Conservation (phyloP, 1,140 invertebrate species). For the Druon quercuslanigerum region DNA sequence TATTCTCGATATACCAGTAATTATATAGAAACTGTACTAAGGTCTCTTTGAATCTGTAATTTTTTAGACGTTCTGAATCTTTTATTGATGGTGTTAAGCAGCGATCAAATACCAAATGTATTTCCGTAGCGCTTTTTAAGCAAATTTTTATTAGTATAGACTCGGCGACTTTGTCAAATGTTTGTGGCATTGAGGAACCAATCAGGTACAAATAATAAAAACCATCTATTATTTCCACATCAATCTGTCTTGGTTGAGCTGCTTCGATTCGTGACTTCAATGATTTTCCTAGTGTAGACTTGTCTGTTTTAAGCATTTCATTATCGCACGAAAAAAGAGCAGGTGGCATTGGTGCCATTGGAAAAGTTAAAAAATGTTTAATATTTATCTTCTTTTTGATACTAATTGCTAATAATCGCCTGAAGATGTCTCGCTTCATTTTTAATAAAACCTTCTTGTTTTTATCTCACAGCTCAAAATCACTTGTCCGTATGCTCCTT, state of each 20-base stretch:
- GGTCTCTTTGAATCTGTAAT: constrained; percentile 62
- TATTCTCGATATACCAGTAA: constrained; percentile 58
- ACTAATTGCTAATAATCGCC: constrained; percentile 48
- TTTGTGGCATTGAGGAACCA: constrained; percentile 32
- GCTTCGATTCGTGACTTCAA: background rate
- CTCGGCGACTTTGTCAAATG: constrained; percentile 38
- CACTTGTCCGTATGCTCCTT: constrained; percentile 53
- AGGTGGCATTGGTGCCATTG: constrained; percentile 21
- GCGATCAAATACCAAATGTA: constrained; percentile 42
- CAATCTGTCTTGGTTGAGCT: background rate
- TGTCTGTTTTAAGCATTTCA: constrained; percentile 25
- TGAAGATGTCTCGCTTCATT: constrained; percentile 57
- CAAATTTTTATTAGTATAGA: constrained; percentile 39
- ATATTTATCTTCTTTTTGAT: constrained; percentile 50
- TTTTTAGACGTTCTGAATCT: constrained; percentile 51
- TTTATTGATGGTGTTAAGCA: constrained; percentile 38
- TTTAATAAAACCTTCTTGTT: constrained; percentile 34
- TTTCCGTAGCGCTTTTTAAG: constrained; percentile 22
- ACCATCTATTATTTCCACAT: constrained; percentile 34
- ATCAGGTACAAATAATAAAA: constrained; percentile 33
- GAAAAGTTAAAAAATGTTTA: constrained; percentile 29
- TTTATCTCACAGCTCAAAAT: constrained; percentile 56
- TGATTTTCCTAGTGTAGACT: background rate
- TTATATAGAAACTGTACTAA: constrained; percentile 58
- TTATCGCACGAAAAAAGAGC: constrained; percentile 45